phyloP scores from a whole-genome alignment of 2,113 vertebrate species.

The Microcebus tavaratra region DNA sequence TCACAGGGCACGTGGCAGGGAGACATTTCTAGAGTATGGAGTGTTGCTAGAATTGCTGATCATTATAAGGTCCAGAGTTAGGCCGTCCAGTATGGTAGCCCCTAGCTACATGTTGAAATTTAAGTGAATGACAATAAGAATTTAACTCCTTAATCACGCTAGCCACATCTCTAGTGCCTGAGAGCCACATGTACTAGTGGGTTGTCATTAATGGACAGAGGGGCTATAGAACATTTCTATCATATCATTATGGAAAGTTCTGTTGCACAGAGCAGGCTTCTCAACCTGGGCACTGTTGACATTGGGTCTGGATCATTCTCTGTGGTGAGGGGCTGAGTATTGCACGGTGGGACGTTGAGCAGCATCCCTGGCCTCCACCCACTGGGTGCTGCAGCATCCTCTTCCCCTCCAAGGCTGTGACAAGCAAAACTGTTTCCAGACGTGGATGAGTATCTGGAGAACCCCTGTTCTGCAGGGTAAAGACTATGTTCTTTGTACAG shows the following conservation, averaged over 20 bases:
- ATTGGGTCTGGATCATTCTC: not conserved
- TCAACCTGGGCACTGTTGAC: not conserved
- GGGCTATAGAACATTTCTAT: not conserved
- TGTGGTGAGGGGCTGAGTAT: not conserved
- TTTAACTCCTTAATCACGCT: not conserved
- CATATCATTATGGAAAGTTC: not conserved
- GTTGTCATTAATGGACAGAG: not conserved
- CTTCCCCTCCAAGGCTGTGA: too few relatives aligned
- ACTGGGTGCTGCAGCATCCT: not conserved
- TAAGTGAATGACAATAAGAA: not conserved
- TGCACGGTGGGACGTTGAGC: not conserved
- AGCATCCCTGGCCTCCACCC: not conserved
- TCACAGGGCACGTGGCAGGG: not conserved
- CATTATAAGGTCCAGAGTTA: not conserved
- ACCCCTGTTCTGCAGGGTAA: too few relatives aligned
- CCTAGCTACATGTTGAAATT: not conserved
- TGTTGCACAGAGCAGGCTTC: not conserved
- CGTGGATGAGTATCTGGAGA: not conserved
- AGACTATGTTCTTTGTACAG: not conserved
- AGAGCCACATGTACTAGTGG: not conserved
- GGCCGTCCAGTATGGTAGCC: not conserved
- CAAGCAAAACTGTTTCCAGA: not conserved
- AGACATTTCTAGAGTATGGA: not conserved
- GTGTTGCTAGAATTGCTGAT: not conserved
- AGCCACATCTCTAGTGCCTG: not conserved